Evolutionary conservation across 2,888 invertebrate genomes (phyloP), one percentile per base, ranked within the genome.

Genomic region (Hedychridium roseum): DNA sequence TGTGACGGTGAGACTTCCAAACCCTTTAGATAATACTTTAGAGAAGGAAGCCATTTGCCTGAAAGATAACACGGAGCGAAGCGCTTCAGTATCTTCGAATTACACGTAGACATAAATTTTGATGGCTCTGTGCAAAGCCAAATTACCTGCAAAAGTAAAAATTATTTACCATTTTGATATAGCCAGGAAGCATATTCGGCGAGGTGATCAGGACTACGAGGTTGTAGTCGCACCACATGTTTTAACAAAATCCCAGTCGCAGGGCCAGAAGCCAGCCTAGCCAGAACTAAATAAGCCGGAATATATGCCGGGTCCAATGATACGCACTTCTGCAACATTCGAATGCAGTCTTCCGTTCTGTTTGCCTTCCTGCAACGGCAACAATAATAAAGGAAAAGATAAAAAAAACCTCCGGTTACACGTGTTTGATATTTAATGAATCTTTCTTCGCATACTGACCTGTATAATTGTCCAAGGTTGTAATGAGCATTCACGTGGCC

Each of bases 401-500:
- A n/a, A n/a, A n/a, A n/a, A n/a, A n/a, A n/a, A n/a, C n/a, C n/a
- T n/a, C n/a, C n/a, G n/a, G n/a, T n/a, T n/a, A n/a, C n/a, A n/a
- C n/a, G n/a, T n/a, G n/a, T n/a, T n/a, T n/a, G n/a, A n/a, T n/a
- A n/a, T n/a, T n/a, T n/a, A n/a, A n/a, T n/a, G n/a, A n/a, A n/a
- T n/a, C 4, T 48, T 40, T 37, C 30, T 41, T 23, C 28, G 23
- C 17, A 28, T 18, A 55, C 83, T 83, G 80, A 90, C 91, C 91
- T 88, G 81, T 88, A 91, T 23, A 92, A 82, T 74, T 89, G 89
- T 14, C 90, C 93, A 41, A 93, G 84, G 79, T 93, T 93, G 76
- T 90, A 91, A 76, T 91, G 89, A 20, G 92, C 92, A 70, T 91
- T 90, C 43, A 90, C 88, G 73, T 93, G 92, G 54, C 87, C 85